phyloP scores from a whole-genome alignment of 1,140 invertebrate species.

The Reticulitermes speratus region DNA sequence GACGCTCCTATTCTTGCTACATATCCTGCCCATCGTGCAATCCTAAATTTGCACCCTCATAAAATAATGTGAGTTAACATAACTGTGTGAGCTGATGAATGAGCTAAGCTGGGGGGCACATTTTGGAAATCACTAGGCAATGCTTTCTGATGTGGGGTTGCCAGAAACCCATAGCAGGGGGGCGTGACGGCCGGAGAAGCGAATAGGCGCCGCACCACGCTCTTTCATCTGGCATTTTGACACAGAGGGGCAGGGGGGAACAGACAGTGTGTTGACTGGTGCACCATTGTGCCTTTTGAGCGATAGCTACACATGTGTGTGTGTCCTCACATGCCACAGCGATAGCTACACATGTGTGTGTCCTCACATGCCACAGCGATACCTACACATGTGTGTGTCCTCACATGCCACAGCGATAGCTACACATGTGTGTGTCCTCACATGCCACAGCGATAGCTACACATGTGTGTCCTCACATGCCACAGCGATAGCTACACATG shows the following conservation, averaged over 20 bases:
- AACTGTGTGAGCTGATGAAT: background rate
- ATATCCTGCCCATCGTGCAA: too few relatives aligned
- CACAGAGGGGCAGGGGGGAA: background rate
- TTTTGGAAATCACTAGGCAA: background rate
- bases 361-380: too few relatives aligned
- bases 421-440: too few relatives aligned
- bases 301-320: background rate
- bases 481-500: too few relatives aligned
- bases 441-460: too few relatives aligned
- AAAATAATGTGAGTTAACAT: background rate
- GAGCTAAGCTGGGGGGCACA: background rate
- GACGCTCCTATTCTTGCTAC: too few relatives aligned
- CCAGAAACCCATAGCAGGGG: background rate
- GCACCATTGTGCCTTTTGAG: background rate
- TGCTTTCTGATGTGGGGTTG: background rate
- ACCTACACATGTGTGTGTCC: too few relatives aligned
- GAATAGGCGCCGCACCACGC: background rate
- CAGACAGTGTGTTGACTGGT: conserved; percentile 2
- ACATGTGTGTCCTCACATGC: too few relatives aligned
- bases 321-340: background rate
- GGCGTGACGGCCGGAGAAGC: background rate
- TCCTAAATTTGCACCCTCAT: too few relatives aligned
- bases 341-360: too few relatives aligned
- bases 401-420: too few relatives aligned
- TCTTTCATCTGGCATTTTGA: background rate